Base-by-base conservation (phyloP, 2,797 vertebrate species). In the Acrossocheilus wenchowensis region DNA sequence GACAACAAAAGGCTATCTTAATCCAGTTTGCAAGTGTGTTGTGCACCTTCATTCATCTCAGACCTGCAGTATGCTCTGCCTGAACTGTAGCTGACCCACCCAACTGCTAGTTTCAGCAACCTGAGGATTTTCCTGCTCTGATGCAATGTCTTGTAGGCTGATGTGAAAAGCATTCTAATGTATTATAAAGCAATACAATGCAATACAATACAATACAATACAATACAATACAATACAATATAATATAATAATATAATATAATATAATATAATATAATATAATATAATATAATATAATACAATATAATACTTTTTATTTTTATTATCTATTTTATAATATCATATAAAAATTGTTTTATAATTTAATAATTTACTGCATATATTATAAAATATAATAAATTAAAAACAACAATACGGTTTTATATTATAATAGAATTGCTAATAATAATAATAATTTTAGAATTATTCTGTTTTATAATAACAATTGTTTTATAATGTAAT, bases 1-100 rank as follows among this genome's bases (percentile, higher is more conserved):
- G 83, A 79, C 83, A 85, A 79, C 83, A 79, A 30, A 11, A 68
- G 19, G 50, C 77, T 39, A 69, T 78, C 72, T 84, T 75, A 79
- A 87, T 84, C 57, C 48, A 43, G 78, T 83, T 84, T 79, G 26
- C 45, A 64, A 43, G 52, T 41, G 74, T 79, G 81, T 60, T 83
- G 43, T 71, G 48, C 26, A 73, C 72, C 69, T 52, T 62, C 50
- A 43, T 66, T 83, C 14, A 43, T 50, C 79, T 50, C 30, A 78
- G 62, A 45, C 50, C 86, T 68, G 39, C n/a, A 36, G 26, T 26
- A 26, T 66, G 64, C 23, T 10, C 50, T 71, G 50, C 68, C 41
- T 87, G 52, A 71, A 78, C 81, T 71, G 45, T 62, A 75, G 60
- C 34, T 21, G 43, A 78, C 83, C 62, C 45, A 39, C 23, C 68